Evolutionary conservation across 2,113 vertebrate species (phyloP), one percentile per base, ranked within the genome.

Genomic region (Rhadina sibilatrix): DNA sequence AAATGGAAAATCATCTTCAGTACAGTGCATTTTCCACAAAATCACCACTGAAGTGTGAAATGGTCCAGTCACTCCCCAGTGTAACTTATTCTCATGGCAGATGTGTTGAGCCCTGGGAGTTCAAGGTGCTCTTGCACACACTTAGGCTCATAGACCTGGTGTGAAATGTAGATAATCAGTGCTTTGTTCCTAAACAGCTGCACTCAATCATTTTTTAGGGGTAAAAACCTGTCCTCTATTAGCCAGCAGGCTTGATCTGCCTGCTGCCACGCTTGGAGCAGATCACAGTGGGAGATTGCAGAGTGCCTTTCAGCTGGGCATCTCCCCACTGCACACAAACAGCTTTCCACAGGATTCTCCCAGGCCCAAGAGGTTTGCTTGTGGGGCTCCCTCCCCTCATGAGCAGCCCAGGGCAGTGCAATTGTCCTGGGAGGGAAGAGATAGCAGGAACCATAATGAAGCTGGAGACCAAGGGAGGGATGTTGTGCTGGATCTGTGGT

Each of bases 281-380:
- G n/a, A 50, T 31, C 2, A 1, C 28, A 44, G 44, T 23, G 28
- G 61, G 83, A 23, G 28, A 10, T 0, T 44, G 57, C 2, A 1
- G 79, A 46, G 68, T 8, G 59, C 17, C 42, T 92, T 25, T 2
- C 7, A 61, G 47, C 38, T 11, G 23, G 53, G 52, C 56, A 50
- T 50, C 83, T 77, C 65, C 83, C 37, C 59, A 59, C 2, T 33
- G 42, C 68, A 80, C 63, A 61, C 8, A 33, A 38, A 59, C 27
- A 69, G 35, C 68, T 83, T 87, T 52, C 40, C 47, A 52, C 8
- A 89, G 87, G 69, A 50, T 69, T 70, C 12, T 35, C 24, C 74
- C 64, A 46, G 42, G 44, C 33, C 27, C 42, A 33, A n/a, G 38
- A 70, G 25, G 31, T 65, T 89, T 94, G 31, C 20, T 5, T 33